Percentiles rank a stretch among this genome's conserved stretches.
phyloP scores from a whole-genome alignment of 1,140 invertebrate genomes.

The Leptoteleia sp. region DNA sequence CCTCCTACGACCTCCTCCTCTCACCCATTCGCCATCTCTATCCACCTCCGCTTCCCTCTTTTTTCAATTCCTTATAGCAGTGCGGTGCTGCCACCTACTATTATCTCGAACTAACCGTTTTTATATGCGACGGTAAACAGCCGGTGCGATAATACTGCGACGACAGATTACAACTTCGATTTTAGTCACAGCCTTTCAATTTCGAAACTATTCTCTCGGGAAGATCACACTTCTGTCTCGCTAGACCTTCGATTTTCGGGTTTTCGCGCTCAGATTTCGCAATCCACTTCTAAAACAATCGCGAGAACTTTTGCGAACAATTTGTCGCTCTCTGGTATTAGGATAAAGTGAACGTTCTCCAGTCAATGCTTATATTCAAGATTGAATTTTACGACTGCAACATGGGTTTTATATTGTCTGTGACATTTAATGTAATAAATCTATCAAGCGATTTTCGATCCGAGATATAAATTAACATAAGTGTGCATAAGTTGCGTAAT shows the following conservation, averaged over 20 bases:
- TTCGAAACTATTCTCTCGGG: not conserved
- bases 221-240: too few relatives aligned
- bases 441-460: slow-evolving; percentile 32
- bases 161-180: not conserved
- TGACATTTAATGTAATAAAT: slow-evolving; percentile 53
- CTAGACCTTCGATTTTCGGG: not conserved
- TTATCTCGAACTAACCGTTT: slow-evolving; percentile 75
- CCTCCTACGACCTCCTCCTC: slow-evolving; percentile 59
- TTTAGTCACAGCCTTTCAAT: not conserved
- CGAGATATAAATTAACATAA: slow-evolving; percentile 37
- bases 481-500: slow-evolving; percentile 42
- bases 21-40: slow-evolving; percentile 43
- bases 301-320: slow-evolving; percentile 9
- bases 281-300: not conserved
- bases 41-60: slow-evolving; percentile 51
- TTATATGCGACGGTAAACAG: slow-evolving; percentile 69
- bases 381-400: slow-evolving; percentile 38
- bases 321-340: slow-evolving; percentile 8
- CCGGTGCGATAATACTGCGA: slow-evolving; percentile 33
- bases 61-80: slow-evolving; percentile 73
- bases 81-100: slow-evolving; percentile 78
- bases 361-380: slow-evolving; percentile 18
- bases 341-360: slow-evolving; percentile 27
- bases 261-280: too few relatives aligned
- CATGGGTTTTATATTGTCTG: slow-evolving; percentile 33